Evolutionary conservation across 2,113 vertebrate genomes (phyloP).

Genomic region (Sylvia atricapilla): DNA sequence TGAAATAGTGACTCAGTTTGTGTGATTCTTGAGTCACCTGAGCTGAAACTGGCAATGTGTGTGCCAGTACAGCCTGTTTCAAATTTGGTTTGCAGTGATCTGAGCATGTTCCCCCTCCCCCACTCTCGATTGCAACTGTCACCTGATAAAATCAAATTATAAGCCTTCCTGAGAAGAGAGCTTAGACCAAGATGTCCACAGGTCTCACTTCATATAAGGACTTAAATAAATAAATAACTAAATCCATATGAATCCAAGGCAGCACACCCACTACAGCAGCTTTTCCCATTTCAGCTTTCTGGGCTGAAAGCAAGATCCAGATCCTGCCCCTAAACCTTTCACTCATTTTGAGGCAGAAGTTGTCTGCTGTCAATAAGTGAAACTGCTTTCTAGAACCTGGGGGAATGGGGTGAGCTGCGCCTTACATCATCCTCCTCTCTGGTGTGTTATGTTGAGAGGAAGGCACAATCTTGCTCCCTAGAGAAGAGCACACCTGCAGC

Average conservation of each 20-base stretch:
- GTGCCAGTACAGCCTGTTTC: slow-evolving; percentile 3
- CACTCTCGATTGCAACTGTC: background rate
- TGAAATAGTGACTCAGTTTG: slow-evolving; percentile 4
- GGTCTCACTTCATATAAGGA: background rate
- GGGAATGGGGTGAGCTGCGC: background rate
- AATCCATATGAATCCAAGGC: background rate
- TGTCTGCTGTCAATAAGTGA: background rate
- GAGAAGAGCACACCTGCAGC: background rate
- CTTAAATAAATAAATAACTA: background rate
- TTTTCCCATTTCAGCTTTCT: background rate
- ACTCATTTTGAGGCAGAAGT: background rate
- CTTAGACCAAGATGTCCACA: background rate
- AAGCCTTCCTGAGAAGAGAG: background rate
- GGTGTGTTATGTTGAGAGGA: background rate
- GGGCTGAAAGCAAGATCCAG: background rate
- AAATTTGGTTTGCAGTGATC: background rate
- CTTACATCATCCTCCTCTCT: background rate
- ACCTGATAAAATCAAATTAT: background rate
- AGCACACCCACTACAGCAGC: background rate
- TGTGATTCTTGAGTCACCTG: slow-evolving; percentile 9
- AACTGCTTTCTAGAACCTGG: background rate
- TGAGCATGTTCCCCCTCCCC: background rate
- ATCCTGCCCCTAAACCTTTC: background rate
- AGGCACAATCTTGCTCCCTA: background rate
- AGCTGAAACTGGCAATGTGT: background rate